Conservation (phyloP, 2,113 vertebrate genomes). For the Crotalus horridus region DNA sequence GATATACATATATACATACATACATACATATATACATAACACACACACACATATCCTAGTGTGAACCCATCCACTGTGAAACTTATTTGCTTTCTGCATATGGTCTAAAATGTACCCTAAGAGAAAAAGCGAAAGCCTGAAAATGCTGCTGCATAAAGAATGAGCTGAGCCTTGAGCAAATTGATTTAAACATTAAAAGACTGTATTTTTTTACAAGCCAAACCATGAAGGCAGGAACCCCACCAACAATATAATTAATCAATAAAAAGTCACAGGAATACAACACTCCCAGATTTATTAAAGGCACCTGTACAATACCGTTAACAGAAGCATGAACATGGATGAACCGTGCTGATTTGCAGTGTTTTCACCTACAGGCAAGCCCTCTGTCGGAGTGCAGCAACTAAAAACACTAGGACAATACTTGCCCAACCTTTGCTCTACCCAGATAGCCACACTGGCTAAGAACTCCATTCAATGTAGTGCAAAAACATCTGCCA, state of each 20-base stretch:
- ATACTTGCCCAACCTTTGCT: background rate
- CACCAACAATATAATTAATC: background rate
- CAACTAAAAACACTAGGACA: background rate
- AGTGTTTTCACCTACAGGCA: background rate
- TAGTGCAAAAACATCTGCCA: background rate
- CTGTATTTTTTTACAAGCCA: background rate
- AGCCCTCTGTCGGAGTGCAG: background rate
- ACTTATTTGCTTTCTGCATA: background rate
- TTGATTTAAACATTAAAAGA: background rate
- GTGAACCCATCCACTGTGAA: background rate
- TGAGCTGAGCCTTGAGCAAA: background rate
- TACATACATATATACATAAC: too few species aligned
- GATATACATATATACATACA: background rate
- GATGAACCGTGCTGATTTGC: background rate
- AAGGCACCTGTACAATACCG: background rate
- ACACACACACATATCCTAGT: background rate
- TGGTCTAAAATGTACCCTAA: background rate
- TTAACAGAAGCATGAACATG: background rate
- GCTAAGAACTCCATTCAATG: background rate
- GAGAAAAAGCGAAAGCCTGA: background rate
- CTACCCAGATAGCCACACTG: background rate
- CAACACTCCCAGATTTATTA: conserved; percentile 15
- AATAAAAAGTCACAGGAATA: background rate
- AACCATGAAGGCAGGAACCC: background rate
- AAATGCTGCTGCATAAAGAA: background rate